These are phyloP conservation scores for Conus ventricosus DNA, from an alignment of 1,140 invertebrate genomes.

Conservation along the genomic window DNA sequence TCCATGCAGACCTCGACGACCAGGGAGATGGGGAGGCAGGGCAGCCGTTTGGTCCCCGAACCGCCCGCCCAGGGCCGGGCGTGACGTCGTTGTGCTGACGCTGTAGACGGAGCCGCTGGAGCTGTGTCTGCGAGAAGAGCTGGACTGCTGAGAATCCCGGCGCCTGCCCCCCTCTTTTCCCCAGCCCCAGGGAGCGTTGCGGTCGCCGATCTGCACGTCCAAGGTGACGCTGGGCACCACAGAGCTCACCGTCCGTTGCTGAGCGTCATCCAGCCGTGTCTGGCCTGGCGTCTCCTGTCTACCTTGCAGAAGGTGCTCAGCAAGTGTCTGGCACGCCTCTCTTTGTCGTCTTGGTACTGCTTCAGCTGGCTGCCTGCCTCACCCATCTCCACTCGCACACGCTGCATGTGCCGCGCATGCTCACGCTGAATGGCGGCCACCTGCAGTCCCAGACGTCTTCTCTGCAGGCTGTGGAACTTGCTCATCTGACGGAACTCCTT, in stretches of 20 bases:
- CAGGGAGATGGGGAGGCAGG: neutral
- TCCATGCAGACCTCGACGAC: neutral
- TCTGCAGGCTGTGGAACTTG: conserved; percentile 27
- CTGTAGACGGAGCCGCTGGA: neutral
- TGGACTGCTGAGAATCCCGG: neutral
- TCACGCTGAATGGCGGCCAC: neutral
- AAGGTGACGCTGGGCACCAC: neutral
- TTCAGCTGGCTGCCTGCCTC: neutral
- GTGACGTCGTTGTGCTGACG: neutral
- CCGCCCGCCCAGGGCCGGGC: neutral
- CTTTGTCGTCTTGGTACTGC: conserved; percentile 10
- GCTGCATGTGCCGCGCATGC: neutral
- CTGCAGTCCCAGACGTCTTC: neutral
- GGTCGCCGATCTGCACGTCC: neutral
- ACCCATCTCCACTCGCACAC: too few species aligned
- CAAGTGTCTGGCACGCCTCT: conserved; percentile 8
- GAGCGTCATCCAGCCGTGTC: too few species aligned
- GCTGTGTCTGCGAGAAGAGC: neutral
- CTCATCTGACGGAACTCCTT: conserved; percentile 27
- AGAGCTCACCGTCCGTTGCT: too few species aligned
- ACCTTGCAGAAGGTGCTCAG: conserved; percentile 10
- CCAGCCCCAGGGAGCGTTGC: neutral
- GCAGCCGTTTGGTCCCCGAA: neutral
- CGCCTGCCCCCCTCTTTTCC: too few species aligned
- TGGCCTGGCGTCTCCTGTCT: too few species aligned